Conservation (phyloP, 53 echinoderm and acorn worm genomes). For the Paelopatides confundens region DNA sequence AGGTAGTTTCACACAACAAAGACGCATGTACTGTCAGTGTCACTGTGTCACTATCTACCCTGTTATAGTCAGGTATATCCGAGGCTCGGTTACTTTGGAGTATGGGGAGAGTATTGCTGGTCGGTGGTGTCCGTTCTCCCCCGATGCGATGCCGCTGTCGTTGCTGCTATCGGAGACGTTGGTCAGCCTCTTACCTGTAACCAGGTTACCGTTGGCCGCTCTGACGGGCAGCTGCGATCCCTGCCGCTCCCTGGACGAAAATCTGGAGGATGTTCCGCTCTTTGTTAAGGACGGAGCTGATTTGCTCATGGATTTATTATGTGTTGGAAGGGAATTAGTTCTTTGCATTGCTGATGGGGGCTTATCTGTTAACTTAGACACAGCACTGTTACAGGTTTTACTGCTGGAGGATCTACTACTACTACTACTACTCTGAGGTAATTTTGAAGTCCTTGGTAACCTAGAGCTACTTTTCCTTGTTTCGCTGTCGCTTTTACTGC, state of each 20-base stretch:
- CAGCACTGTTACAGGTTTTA: conserved; percentile 35
- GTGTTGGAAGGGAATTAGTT: conserved; percentile 75
- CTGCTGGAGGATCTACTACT: conserved; percentile 36
- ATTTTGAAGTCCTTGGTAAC: conserved; percentile 34
- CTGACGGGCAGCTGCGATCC: conserved; percentile 66
- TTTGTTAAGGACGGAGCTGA: conserved; percentile 85
- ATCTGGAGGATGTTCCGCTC: conserved; percentile 58
- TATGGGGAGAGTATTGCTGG: conserved; percentile 94
- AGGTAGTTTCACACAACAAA: no score
- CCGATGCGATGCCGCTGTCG: conserved; percentile 94
- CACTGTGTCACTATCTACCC: no score
- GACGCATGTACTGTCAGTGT: no score
- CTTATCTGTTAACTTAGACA: conserved; percentile 57
- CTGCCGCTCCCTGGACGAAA: conserved; percentile 61
- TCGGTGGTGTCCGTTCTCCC: conserved; percentile 85
- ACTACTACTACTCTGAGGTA: conserved; percentile 34
- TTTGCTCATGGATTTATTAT: conserved; percentile 85
- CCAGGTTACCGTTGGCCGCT: conserved; percentile 74
- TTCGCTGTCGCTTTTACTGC: conserved; percentile 53
- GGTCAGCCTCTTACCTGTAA: conserved; percentile 79
- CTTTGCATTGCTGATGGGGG: conserved; percentile 58
- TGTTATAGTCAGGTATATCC: no score
- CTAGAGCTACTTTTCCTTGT: conserved; percentile 46
- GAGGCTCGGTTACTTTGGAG: conserved; percentile 96
- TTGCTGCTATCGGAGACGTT: conserved; percentile 97